A percentile compares a stretch with the other conserved stretches of the same genome.
Conservation (phyloP, 2,888 invertebrate genomes). For the Parnassius mnemosyne region DNA sequence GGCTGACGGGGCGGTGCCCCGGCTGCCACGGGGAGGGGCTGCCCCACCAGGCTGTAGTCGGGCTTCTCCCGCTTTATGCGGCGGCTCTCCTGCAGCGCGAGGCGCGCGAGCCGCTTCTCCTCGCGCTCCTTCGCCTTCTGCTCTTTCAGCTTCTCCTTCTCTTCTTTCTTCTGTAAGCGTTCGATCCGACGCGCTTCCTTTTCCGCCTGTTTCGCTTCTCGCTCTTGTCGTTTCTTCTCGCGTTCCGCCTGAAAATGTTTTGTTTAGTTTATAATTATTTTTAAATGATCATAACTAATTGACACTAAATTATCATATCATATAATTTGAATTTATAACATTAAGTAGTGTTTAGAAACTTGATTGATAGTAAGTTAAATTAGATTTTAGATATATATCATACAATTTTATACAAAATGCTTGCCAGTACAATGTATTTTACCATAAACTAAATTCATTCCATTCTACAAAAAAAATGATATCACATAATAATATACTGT, state of each 20-base stretch:
- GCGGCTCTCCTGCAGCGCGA: constrained; percentile 69
- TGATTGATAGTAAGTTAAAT: no score
- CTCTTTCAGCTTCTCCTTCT: constrained; percentile 70
- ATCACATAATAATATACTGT: no score
- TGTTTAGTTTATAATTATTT: no score
- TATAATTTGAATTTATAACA: no score
- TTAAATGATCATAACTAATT: no score
- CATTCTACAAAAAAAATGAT: no score
- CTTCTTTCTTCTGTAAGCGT: constrained; percentile 72
- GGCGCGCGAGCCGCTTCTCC: constrained; percentile 64
- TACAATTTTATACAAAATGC: no score
- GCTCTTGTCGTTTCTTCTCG: constrained; percentile 78
- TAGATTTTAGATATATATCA: no score
- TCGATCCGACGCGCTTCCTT: constrained; percentile 74
- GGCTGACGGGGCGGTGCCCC: constrained; percentile 7
- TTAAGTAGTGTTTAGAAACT: no score
- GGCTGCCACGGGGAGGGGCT: constrained; percentile 6
- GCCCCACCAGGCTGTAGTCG: constrained; percentile 27
- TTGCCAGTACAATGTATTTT: no score
- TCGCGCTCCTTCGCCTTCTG: constrained; percentile 73
- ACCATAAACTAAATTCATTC: no score
- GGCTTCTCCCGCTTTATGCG: constrained; percentile 61
- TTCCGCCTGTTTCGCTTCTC: constrained; percentile 72
- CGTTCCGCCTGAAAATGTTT: constrained; percentile 62
- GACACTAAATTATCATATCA: no score